These are phyloP conservation scores for Thymelicus lineola DNA, from an alignment of 2,888 invertebrate genomes.

Conservation along the genomic window DNA sequence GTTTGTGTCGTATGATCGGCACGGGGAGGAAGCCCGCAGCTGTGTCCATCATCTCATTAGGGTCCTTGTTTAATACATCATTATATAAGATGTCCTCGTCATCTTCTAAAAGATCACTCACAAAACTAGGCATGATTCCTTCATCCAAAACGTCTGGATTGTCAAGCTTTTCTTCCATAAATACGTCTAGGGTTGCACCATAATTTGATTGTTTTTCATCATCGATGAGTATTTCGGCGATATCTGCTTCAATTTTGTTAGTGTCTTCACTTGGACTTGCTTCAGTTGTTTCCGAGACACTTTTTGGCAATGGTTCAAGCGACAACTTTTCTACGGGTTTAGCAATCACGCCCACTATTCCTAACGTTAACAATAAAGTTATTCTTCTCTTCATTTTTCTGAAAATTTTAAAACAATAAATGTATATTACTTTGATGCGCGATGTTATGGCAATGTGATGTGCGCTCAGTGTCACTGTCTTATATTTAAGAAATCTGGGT, in stretches of 20 bases:
- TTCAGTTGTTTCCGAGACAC: slow-evolving; percentile 54
- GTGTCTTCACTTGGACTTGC: slow-evolving; percentile 51
- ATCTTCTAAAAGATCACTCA: slow-evolving; percentile 43
- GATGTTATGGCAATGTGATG: slow-evolving; percentile 25
- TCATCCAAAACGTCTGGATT: slow-evolving; percentile 39
- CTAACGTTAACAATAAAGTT: slow-evolving; percentile 57
- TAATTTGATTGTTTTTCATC: slow-evolving; percentile 44
- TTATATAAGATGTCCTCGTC: slow-evolving; percentile 51
- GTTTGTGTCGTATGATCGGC: slow-evolving; percentile 58
- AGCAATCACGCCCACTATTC: slow-evolving; percentile 56
- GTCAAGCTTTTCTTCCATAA: slow-evolving; percentile 59
- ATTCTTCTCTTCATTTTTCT: slow-evolving; percentile 68
- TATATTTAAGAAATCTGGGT: slow-evolving; percentile 68
- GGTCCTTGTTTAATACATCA: slow-evolving; percentile 54
- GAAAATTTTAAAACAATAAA: slow-evolving; percentile 49
- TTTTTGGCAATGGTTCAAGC: slow-evolving; percentile 47
- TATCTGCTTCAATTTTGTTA: slow-evolving; percentile 44
- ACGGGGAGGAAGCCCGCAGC: slow-evolving; percentile 71
- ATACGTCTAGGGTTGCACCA: slow-evolving; percentile 53
- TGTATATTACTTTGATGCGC: slow-evolving; percentile 41
- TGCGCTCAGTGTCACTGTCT: slow-evolving; percentile 45
- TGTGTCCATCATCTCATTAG: slow-evolving; percentile 73
- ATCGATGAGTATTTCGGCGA: slow-evolving; percentile 8
- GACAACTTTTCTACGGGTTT: slow-evolving; percentile 47
- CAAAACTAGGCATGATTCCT: slow-evolving; percentile 29